Evolutionary conservation across 2,797 vertebrate genomes (phyloP), one percentile per base, ranked within the genome.

Genomic region (Lepus oiostolus): DNA sequence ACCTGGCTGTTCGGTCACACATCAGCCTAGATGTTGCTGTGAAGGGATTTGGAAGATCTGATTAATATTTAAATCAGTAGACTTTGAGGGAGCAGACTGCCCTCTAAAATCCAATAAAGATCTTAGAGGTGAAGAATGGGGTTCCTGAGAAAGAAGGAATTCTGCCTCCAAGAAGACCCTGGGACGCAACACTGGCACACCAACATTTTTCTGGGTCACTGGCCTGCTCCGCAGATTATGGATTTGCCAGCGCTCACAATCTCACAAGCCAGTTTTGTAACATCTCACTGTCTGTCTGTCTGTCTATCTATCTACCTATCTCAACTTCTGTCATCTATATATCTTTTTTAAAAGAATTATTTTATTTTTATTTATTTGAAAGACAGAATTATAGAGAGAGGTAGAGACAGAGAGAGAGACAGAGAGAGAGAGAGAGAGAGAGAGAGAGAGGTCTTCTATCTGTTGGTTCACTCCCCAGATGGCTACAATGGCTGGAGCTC

Each of bases 31-130:
- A 19, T 28, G 30, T 88, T 68, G 30, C 79, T 17, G 0, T 42
- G 42, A 67, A 72, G 32, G 30, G 63, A 70, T 58, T 88, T 87
- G 89, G 85, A 26, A 60, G n/a, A 60, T 63, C 21, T 77, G 67
- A 50, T 91, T 88, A 93, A 82, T 26, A 82, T 94, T 92, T 85
- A 52, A 65, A 85, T 63, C 24, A 24, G 35, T 35, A 83, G 38
- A 85, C 0, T 42, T 88, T 74, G 63, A 91, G 30, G 47, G 47
- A 90, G 13, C 30, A 95, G 38, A 87, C 84, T 28, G 26, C 5
- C 1, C 4, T 89, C 52, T 24, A 21, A 47, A 42, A 54, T 85
- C 75, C 35, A 32, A 7, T 63, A 62, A 85, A 90, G 62, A 2
- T n/a, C 35, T 35, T 75, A 62, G 52, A 65, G 80, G 67, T 26